phyloP scores from a whole-genome alignment of 2,113 vertebrate genomes.

The Uria lomvia region DNA sequence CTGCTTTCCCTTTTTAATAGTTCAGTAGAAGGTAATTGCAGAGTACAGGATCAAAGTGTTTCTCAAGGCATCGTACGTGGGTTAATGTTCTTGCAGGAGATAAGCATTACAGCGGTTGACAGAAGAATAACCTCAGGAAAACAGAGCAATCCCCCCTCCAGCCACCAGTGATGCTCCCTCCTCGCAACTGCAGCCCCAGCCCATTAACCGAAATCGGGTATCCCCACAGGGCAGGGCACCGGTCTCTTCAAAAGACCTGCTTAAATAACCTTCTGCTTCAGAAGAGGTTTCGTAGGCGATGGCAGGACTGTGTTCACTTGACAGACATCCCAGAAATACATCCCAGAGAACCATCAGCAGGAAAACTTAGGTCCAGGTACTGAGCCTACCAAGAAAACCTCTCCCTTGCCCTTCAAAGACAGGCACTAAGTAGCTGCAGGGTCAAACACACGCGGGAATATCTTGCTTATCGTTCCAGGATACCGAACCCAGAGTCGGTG shows the following conservation, averaged over 20 bases:
- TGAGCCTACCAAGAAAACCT: not conserved
- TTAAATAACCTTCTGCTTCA: not conserved
- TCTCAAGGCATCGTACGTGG: not conserved
- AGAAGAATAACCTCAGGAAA: not conserved
- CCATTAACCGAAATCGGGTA: fast-evolving
- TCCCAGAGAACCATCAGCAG: not conserved
- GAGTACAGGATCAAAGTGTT: not conserved
- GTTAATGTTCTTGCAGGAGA: not conserved
- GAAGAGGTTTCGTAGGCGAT: not conserved
- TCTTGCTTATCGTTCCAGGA: not conserved
- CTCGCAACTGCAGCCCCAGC: not conserved
- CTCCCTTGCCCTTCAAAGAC: not conserved
- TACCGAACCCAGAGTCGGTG: not conserved
- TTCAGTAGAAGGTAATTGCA: not conserved
- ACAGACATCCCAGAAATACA: not conserved
- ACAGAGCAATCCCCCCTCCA: not conserved
- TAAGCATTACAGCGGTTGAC: not conserved
- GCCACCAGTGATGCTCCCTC: not conserved
- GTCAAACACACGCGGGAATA: not conserved
- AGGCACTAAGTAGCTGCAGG: not conserved
- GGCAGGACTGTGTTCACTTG: not conserved
- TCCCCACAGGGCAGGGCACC: fast-evolving
- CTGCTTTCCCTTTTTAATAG: not conserved
- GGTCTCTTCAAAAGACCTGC: fast-evolving
- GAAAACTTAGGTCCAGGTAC: not conserved